Percentiles rank a stretch among this genome's conserved stretches.
These are phyloP conservation scores for Synanthedon vespiformis DNA, from an alignment of 2,888 invertebrate genomes.

Conservation along the genomic window DNA sequence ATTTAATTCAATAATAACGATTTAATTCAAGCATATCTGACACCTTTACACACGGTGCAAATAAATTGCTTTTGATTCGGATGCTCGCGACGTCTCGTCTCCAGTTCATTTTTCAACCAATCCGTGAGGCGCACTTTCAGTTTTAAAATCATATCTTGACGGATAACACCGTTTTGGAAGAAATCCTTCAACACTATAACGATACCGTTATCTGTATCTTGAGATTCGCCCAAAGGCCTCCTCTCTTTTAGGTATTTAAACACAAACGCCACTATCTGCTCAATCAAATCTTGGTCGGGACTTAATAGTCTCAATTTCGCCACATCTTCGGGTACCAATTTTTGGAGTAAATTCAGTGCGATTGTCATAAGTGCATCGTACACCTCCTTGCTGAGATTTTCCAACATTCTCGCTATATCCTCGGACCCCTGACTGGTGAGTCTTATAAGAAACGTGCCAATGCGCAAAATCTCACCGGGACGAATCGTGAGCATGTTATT, in stretches of 20 bases:
- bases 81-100: constrained; percentile 21
- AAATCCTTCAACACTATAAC: constrained; percentile 46
- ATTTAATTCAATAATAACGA: too few species aligned
- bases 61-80: constrained; percentile 38
- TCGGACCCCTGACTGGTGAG: constrained; percentile 48
- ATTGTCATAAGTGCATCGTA: constrained; percentile 52
- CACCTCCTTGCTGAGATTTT: constrained; percentile 46
- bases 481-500: constrained; percentile 34
- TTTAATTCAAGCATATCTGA: constrained; percentile 33
- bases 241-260: constrained; percentile 52
- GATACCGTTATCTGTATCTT: constrained; percentile 43
- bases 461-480: constrained; percentile 50
- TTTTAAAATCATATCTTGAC: constrained; percentile 39
- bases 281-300: constrained; percentile 52
- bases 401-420: constrained; percentile 37
- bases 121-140: constrained; percentile 37
- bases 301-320: constrained; percentile 40
- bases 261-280: constrained; percentile 51
- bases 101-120: constrained; percentile 37
- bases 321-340: constrained; percentile 44
- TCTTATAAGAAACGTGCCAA: constrained; percentile 40
- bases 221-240: constrained; percentile 42
- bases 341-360: constrained; percentile 41
- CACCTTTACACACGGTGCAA: constrained; percentile 40
- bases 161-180: constrained; percentile 52